Evolutionary conservation across 2,797 vertebrate species (phyloP).

Genomic region (Cyclura pinguis): DNA sequence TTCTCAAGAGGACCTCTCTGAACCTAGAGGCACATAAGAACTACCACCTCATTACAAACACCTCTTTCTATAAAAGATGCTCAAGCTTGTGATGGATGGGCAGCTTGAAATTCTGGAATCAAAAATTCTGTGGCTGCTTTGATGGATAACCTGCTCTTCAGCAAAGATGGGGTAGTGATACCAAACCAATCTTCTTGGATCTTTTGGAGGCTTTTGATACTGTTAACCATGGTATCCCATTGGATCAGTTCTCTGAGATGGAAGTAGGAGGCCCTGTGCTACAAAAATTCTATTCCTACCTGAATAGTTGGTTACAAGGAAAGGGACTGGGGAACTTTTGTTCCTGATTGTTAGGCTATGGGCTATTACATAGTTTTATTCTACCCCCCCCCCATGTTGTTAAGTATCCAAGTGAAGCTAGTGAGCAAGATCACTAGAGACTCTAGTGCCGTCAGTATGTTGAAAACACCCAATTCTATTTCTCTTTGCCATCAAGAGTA

Average conservation of each 20-base stretch:
- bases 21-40: background rate
- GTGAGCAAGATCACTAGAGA: background rate
- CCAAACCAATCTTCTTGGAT: background rate
- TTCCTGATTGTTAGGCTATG: background rate
- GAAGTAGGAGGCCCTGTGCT: background rate
- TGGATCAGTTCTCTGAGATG: background rate
- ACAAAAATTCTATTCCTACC: background rate
- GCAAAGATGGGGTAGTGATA: background rate
- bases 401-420: background rate
- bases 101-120: background rate
- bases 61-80: background rate
- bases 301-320: background rate
- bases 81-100: background rate
- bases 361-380: background rate
- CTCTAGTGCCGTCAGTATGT: background rate
- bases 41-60: background rate
- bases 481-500: no score
- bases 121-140: background rate
- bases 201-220: background rate
- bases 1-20: background rate
- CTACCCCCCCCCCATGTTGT: background rate
- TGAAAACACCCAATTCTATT: no score
- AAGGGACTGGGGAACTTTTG: background rate
- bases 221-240: background rate
- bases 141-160: background rate